Evolutionary conservation across 2,797 vertebrate genomes (phyloP).

Genomic region (Huso huso): DNA sequence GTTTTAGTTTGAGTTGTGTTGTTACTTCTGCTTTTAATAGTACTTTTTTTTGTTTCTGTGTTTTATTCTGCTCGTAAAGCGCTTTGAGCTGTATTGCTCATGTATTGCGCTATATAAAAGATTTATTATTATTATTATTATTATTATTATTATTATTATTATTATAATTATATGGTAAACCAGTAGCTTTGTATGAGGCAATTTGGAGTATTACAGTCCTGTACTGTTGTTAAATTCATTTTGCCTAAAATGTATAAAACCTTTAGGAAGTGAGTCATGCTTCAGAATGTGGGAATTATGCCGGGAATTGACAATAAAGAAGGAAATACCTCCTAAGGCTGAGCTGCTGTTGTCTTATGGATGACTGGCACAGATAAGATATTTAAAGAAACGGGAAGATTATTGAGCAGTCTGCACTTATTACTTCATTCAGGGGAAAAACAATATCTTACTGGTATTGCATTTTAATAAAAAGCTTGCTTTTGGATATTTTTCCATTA

Average conservation of each 20-base stretch:
- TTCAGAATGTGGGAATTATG: constrained; percentile 50
- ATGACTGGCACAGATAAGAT: neutral
- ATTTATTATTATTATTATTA: no score
- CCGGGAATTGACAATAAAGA: constrained; percentile 28
- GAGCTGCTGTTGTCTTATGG: neutral
- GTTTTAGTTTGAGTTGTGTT: no score
- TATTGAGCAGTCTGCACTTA: neutral
- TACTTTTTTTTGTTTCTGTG: no score
- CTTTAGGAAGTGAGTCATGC: constrained; percentile 52
- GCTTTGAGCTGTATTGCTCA: no score
- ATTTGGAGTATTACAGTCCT: neutral
- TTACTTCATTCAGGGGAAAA: constrained; percentile 2
- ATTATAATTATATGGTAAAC: neutral
- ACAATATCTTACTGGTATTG: constrained; percentile 23
- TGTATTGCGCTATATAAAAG: no score
- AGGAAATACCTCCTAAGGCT: neutral
- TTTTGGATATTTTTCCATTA: constrained; percentile 27
- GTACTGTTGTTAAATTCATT: neutral
- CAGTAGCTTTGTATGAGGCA: neutral
- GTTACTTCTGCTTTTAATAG: no score
- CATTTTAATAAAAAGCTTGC: constrained; percentile 23
- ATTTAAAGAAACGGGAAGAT: neutral
- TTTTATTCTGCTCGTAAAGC: no score
- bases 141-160: no score
- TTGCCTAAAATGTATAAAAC: constrained; percentile 39